Conservation (phyloP, 2,797 vertebrate species). For the Scyliorhinus canicula region DNA sequence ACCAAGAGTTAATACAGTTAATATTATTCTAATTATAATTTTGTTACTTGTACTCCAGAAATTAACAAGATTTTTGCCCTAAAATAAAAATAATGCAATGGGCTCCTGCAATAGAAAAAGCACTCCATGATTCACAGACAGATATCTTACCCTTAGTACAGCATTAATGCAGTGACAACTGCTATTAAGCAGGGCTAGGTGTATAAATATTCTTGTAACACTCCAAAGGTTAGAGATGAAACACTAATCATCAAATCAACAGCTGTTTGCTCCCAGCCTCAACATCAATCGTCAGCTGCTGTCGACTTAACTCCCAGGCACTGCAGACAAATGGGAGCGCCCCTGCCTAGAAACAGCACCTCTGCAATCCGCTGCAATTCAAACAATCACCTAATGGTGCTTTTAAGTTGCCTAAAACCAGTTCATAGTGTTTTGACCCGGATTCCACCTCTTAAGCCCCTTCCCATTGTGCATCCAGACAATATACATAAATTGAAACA, state of each 20-base stretch:
- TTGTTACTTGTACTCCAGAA: not conserved
- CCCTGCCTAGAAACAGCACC: not conserved
- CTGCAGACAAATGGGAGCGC: slow-evolving; percentile 45
- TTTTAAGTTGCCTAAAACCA: slow-evolving; percentile 47
- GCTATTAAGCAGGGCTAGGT: slow-evolving; percentile 48
- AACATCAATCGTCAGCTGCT: slow-evolving; percentile 50
- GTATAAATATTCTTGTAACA: slow-evolving; percentile 50
- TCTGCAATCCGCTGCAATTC: slow-evolving; percentile 39
- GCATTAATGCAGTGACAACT: slow-evolving; percentile 41
- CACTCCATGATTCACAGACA: not conserved
- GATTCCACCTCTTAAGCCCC: not conserved
- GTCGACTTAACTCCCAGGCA: slow-evolving; percentile 40
- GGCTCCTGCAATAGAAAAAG: not conserved
- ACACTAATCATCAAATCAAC: slow-evolving; percentile 54
- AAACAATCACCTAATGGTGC: slow-evolving; percentile 46
- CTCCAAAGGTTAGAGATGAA: slow-evolving; percentile 56
- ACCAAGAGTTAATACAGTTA: not conserved
- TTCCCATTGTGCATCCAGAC: not conserved
- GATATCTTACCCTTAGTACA: not conserved
- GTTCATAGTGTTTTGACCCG: not conserved
- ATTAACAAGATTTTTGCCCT: not conserved
- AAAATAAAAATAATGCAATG: not conserved
- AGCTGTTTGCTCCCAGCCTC: slow-evolving; percentile 54
- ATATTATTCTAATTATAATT: not conserved
- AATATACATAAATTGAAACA: not conserved